Percentiles rank a stretch among this genome's conserved stretches.
Conservation (phyloP, 2,797 vertebrate genomes). For the Threskiornis aethiopicus region DNA sequence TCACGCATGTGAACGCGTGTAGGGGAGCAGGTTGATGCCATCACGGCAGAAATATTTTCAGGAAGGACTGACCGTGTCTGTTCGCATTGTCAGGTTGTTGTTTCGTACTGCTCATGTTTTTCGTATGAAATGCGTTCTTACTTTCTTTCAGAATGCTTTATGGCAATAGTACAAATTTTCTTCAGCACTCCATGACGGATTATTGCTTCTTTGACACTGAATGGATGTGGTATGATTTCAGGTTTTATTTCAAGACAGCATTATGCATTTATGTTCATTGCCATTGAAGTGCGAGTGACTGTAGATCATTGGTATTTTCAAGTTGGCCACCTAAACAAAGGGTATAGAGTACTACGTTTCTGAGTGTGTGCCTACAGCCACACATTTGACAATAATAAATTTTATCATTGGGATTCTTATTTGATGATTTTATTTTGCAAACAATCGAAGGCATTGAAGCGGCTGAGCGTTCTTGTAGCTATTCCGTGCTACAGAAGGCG, state of each 20-base stretch:
- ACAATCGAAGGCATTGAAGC: not conserved
- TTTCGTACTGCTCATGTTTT: not conserved
- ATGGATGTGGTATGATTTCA: not conserved
- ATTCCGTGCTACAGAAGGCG: not conserved
- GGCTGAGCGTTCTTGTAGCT: not conserved
- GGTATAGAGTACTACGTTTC: not conserved
- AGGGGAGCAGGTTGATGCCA: no score
- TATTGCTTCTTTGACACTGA: not conserved
- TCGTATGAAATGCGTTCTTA: not conserved
- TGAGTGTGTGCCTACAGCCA: not conserved
- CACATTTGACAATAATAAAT: not conserved
- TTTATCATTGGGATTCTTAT: not conserved
- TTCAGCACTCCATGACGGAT: not conserved
- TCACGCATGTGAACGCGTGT: fast-evolving
- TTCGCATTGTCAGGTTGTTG: not conserved
- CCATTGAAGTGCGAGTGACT: not conserved
- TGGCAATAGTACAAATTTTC: not conserved
- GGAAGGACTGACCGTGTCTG: fast-evolving
- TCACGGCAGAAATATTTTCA: fast-evolving
- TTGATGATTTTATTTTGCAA: not conserved
- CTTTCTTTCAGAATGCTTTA: not conserved
- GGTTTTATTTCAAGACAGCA: not conserved
- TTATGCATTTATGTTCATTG: not conserved
- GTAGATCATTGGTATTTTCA: not conserved
- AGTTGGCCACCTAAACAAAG: not conserved